Evolutionary conservation across 2,888 invertebrate genomes (phyloP), one percentile per base, ranked within the genome.

Genomic region (Xestia sexstrigata): DNA sequence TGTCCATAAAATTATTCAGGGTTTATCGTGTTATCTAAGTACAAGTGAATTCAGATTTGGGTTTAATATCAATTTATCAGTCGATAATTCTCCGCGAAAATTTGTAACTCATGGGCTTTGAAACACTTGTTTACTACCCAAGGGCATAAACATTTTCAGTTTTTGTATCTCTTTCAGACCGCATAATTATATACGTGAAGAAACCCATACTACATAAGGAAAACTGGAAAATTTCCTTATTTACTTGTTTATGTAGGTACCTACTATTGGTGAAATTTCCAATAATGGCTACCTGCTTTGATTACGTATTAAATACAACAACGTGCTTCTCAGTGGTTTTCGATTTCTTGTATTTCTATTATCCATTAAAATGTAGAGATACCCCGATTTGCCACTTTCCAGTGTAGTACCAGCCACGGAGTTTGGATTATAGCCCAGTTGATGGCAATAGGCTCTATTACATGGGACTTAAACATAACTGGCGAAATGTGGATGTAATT

Each of bases 181-280:
- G 47, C 15, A 75, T 75, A 58, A 73, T 75, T 62, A 70, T 58
- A 68, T 35, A 63, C n/a, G 55, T 75, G 42, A 49, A 80, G 5
- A 55, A 75, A 49, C 47, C 20, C 58, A 63, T 74, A 42, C 15
- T 70, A 20, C 8, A 39, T 45, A 13, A 68, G 58, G 45, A 63
- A 76, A 76, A 75, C 45, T 45, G 26, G 5, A 9, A 47, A n/a
- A 65, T 35, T 39, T 55, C 35, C 42, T 65, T 69, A 74, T 58
- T 49, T 63, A 4, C n/a, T 45, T 49, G 20, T 60, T 20, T 13
- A 26, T 9, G 23, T 55, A n/a, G n/a, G n/a, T n/a, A n/a, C n/a
- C n/a, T n/a, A 6, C 23, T 63, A 26, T 26, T 0, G 6, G 11
- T 69, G 23, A 70, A 26, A 74, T 66, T 20, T 26, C 42, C 30